These are phyloP conservation scores for Beaufortia kweichowensis DNA, from an alignment of 2,113 vertebrate species.

Conservation along the genomic window DNA sequence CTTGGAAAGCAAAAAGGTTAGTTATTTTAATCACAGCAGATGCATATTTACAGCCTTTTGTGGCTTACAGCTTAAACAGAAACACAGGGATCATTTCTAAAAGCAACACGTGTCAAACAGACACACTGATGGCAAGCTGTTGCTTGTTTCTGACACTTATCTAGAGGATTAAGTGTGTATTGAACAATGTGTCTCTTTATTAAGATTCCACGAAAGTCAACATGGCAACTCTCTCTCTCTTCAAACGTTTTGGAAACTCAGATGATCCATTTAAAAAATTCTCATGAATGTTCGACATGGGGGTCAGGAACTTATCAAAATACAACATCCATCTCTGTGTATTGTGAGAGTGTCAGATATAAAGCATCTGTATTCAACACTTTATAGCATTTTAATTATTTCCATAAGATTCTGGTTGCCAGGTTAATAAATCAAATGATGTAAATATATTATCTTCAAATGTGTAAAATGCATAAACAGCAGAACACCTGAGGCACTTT, in stretches of 20 bases:
- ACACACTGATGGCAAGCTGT: slow-evolving; percentile 23
- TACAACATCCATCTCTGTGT: too few species aligned
- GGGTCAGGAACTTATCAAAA: neutral
- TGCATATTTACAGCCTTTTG: neutral
- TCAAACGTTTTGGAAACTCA: neutral
- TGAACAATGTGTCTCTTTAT: slow-evolving; percentile 28
- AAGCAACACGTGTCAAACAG: slow-evolving; percentile 19
- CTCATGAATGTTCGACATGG: neutral
- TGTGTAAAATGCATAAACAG: too few species aligned
- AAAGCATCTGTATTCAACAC: neutral
- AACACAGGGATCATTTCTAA: slow-evolving; percentile 7
- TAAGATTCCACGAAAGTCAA: slow-evolving; percentile 8
- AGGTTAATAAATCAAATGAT: too few species aligned
- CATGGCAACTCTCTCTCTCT: neutral
- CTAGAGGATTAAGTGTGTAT: slow-evolving; percentile 27
- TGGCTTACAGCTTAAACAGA: neutral
- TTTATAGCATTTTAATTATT: neutral
- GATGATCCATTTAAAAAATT: neutral
- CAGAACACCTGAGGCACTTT: slow-evolving; percentile 64
- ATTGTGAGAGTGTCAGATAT: neutral
- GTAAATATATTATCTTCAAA: too few species aligned
- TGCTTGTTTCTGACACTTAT: slow-evolving; percentile 24
- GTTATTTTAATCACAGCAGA: too few species aligned
- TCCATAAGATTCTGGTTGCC: neutral
- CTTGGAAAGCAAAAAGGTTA: too few species aligned